A percentile compares a stretch with the other conserved stretches of the same genome.
Conservation (phyloP, 2,888 invertebrate species). For the Neelides folsomi region DNA sequence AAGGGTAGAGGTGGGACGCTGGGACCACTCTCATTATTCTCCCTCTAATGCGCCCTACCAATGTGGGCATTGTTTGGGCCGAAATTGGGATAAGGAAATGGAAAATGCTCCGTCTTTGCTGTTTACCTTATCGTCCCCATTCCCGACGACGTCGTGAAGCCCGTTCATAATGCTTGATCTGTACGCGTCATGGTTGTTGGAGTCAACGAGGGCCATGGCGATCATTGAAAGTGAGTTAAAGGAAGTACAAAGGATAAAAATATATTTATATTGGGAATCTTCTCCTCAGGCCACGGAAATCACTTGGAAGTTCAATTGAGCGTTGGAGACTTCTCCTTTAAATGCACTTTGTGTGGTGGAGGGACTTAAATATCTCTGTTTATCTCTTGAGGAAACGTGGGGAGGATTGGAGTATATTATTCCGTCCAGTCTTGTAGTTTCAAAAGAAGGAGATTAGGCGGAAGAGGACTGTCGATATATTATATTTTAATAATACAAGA, state of each 20-base stretch:
- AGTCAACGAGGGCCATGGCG: slow-evolving; percentile 32
- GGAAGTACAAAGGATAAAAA: slow-evolving; percentile 17
- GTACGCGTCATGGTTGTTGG: slow-evolving; percentile 29
- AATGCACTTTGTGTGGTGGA: no score
- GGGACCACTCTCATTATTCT: not conserved
- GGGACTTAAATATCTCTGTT: no score
- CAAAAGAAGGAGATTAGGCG: not conserved
- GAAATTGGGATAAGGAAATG: not conserved
- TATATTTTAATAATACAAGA: not conserved
- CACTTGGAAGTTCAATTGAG: no score
- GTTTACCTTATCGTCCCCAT: slow-evolving; percentile 28
- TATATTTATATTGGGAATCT: slow-evolving; percentile 10
- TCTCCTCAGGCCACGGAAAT: no score
- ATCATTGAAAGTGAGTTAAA: slow-evolving; percentile 3
- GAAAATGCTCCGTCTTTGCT: not conserved
- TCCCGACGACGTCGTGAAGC: slow-evolving; percentile 26
- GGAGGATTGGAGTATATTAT: no score
- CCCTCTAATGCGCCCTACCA: not conserved
- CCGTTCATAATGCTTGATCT: slow-evolving; percentile 28
- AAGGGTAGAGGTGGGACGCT: slow-evolving; percentile 18
- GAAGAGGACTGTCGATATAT: not conserved
- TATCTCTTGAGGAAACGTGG: no score
- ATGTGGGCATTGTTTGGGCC: not conserved
- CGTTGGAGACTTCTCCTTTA: no score
- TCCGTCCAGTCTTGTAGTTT: no score